A percentile compares a stretch with the other conserved stretches of the same genome.
Conservation (phyloP, 2,113 vertebrate genomes). For the Ranitomeya variabilis region DNA sequence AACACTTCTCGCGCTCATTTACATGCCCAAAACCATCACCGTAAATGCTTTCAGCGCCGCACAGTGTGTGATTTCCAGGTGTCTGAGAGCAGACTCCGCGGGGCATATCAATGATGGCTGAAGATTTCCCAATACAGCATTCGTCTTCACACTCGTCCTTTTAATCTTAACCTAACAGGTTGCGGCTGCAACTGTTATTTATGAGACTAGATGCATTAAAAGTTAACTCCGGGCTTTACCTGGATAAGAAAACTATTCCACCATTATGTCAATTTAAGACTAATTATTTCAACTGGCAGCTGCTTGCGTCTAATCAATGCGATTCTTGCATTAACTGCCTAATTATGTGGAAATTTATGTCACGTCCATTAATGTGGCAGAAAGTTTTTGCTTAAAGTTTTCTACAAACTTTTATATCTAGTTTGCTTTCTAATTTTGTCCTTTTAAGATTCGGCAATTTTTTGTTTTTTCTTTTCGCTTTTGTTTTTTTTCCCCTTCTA, state of each 20-base stretch:
- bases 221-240: not conserved
- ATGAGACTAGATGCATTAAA: not conserved
- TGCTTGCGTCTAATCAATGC: slow-evolving; percentile 5
- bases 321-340: not conserved
- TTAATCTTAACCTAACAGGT: slow-evolving; percentile 5
- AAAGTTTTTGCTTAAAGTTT: not conserved
- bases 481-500: no score
- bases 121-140: not conserved
- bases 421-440: no score
- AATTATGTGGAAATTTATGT: slow-evolving; percentile 24
- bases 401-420: not conserved
- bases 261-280: not conserved
- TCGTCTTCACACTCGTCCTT: not conserved
- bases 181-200: not conserved
- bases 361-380: not conserved
- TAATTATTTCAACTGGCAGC: not conserved
- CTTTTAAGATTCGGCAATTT: no score
- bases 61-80: slow-evolving; percentile 46
- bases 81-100: slow-evolving; percentile 8
- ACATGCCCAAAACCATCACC: slow-evolving; percentile 42
- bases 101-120: slow-evolving; percentile 32
- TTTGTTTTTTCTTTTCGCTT: no score
- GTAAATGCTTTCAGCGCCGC: slow-evolving; percentile 1
- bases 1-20: slow-evolving; percentile 35
- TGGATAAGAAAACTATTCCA: not conserved